These are phyloP conservation scores for Luscinia megarhynchos DNA, from an alignment of 2,797 vertebrate species.

Conservation along the genomic window DNA sequence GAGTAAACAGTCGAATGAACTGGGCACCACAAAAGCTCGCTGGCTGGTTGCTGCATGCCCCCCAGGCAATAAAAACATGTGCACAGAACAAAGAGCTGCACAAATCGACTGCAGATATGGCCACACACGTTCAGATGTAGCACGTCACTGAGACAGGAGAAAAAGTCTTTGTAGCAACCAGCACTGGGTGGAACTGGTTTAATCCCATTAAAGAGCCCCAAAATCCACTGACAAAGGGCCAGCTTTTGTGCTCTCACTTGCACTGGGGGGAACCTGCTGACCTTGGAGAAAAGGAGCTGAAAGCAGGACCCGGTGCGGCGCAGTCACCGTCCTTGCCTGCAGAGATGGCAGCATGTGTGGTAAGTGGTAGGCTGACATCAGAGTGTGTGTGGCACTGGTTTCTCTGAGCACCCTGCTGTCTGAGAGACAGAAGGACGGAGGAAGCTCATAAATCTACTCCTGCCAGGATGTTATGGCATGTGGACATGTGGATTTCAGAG, in stretches of 20 bases:
- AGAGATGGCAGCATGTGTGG: background rate
- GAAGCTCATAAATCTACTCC: slow-evolving; percentile 7
- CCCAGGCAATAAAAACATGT: slow-evolving; percentile 76
- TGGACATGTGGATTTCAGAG: background rate
- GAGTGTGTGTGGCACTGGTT: background rate
- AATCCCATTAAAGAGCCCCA: slow-evolving; percentile 53
- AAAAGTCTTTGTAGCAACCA: slow-evolving; percentile 69
- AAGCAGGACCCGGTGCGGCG: fast-evolving
- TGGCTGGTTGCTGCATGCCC: slow-evolving; percentile 69
- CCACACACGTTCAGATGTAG: slow-evolving; percentile 71
- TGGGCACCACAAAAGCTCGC: slow-evolving; percentile 47
- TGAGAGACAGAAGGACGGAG: background rate
- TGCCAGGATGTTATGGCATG: background rate
- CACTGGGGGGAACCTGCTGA: background rate
- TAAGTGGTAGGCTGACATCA: background rate
- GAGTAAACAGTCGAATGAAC: slow-evolving; percentile 34
- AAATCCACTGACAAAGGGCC: slow-evolving; percentile 16
- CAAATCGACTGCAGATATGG: slow-evolving; percentile 78
- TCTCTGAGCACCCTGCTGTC: background rate
- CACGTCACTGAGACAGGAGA: slow-evolving; percentile 66
- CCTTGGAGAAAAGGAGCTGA: background rate
- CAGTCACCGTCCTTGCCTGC: fast-evolving
- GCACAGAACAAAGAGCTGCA: slow-evolving; percentile 75
- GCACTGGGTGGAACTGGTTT: slow-evolving; percentile 21
- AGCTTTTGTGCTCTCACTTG: slow-evolving; percentile 24